phyloP scores from a whole-genome alignment of 2,113 vertebrate genomes.

The Clarias gariepinus region DNA sequence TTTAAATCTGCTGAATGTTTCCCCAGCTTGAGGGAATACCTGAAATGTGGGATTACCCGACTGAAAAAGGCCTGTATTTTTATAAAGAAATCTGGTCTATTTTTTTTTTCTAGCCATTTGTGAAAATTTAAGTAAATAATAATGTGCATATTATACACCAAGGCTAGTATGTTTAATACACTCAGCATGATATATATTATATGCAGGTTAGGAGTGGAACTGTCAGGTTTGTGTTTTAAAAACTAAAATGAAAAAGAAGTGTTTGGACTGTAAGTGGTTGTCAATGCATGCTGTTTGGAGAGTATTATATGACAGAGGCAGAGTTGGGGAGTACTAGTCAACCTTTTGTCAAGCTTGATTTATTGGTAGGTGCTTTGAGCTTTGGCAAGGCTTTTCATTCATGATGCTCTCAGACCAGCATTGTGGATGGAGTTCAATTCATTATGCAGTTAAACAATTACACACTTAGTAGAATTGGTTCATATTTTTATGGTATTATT shows the following conservation, averaged over 20 bases:
- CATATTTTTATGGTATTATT: not conserved
- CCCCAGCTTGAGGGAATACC: not conserved
- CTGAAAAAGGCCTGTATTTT: slow-evolving; percentile 9
- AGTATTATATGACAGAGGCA: slow-evolving; percentile 33
- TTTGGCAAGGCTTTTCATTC: not conserved
- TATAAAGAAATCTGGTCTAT: not conserved
- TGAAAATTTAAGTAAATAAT: slow-evolving; percentile 3
- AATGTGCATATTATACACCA: not conserved
- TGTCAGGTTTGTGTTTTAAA: not conserved
- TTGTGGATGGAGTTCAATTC: not conserved
- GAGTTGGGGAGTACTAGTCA: slow-evolving; percentile 5
- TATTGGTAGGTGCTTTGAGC: not conserved
- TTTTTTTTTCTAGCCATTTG: slow-evolving; percentile 18
- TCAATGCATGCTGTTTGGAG: not conserved
- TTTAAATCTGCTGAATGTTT: slow-evolving; percentile 1
- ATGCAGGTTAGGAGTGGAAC: not conserved
- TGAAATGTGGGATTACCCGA: slow-evolving; percentile 14
- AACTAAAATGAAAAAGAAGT: not conserved
- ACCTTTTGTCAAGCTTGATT: slow-evolving; percentile 8
- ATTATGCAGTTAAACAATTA: not conserved
- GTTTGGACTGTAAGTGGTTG: not conserved
- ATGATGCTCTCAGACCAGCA: not conserved
- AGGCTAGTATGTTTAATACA: not conserved
- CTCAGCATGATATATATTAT: not conserved
- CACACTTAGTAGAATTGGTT: not conserved